Conservation (phyloP, 1,140 invertebrate genomes). For the Arion vulgaris region DNA sequence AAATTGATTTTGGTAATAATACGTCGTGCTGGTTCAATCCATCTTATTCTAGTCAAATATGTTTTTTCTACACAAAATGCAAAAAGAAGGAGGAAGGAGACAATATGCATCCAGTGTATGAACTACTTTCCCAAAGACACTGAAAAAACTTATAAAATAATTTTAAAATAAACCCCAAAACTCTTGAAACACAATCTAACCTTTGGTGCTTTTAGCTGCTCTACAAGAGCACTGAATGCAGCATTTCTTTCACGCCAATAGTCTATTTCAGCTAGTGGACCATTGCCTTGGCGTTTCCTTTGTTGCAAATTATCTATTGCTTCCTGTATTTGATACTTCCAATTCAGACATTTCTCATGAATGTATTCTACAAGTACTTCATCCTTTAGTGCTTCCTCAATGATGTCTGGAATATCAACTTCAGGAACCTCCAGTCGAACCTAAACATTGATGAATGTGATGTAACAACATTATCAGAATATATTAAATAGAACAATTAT, state of each 20-base stretch:
- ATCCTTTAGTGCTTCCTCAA: constrained; percentile 68
- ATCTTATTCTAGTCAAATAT: too few species aligned
- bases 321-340: constrained; percentile 67
- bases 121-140: too few species aligned
- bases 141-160: too few species aligned
- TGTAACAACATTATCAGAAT: neutral
- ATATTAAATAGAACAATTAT: neutral
- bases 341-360: constrained; percentile 66
- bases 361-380: constrained; percentile 65
- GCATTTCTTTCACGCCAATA: constrained; percentile 87
- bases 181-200: too few species aligned
- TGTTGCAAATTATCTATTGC: constrained; percentile 70
- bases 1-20: too few species aligned
- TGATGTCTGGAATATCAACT: constrained; percentile 63
- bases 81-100: too few species aligned
- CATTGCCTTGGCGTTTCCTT: constrained; percentile 77
- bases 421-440: constrained; percentile 70
- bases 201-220: constrained; percentile 83
- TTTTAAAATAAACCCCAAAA: too few species aligned
- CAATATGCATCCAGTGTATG: too few species aligned
- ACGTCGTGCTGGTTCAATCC: too few species aligned
- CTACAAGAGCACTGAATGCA: constrained; percentile 82
- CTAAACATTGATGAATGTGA: neutral
- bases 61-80: too few species aligned
- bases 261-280: constrained; percentile 85